Conservation (phyloP, 2,797 vertebrate species). For the Aldrovandia affinis region DNA sequence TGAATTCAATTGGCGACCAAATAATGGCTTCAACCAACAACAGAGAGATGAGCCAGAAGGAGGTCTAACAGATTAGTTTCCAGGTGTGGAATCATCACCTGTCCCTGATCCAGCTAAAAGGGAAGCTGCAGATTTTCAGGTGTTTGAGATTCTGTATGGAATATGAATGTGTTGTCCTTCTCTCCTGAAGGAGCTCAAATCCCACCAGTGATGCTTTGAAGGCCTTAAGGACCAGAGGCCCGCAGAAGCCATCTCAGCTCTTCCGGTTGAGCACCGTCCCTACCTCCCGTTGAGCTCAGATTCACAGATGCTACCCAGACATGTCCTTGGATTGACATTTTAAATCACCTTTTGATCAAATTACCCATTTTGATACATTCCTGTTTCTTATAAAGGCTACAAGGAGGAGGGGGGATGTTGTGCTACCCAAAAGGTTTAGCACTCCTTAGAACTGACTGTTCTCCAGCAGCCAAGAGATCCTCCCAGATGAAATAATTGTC, state of each 20-base stretch:
- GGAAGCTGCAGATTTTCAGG: background rate
- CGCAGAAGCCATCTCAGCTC: background rate
- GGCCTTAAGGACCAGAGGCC: background rate
- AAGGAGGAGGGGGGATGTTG: background rate
- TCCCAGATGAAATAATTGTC: constrained; percentile 25
- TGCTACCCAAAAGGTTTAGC: background rate
- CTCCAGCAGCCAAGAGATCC: constrained; percentile 22
- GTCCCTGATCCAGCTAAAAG: background rate
- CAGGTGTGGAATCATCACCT: background rate
- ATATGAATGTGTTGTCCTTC: background rate
- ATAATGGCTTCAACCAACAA: background rate
- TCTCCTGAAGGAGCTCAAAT: background rate
- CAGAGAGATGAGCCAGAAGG: background rate
- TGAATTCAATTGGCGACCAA: background rate
- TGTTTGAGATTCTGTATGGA: background rate
- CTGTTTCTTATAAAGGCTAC: constrained; percentile 4
- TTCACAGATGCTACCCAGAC: constrained; percentile 35
- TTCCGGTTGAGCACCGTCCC: background rate
- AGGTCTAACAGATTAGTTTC: background rate
- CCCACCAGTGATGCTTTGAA: background rate
- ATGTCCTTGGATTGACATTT: constrained; percentile 47
- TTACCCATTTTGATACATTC: constrained; percentile 36
- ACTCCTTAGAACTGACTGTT: constrained; percentile 18
- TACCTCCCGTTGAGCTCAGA: background rate
- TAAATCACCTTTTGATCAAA: constrained; percentile 43